These are phyloP conservation scores for Drosophila melanosoma DNA, from an alignment of 2,888 invertebrate genomes.

Conservation along the genomic window DNA sequence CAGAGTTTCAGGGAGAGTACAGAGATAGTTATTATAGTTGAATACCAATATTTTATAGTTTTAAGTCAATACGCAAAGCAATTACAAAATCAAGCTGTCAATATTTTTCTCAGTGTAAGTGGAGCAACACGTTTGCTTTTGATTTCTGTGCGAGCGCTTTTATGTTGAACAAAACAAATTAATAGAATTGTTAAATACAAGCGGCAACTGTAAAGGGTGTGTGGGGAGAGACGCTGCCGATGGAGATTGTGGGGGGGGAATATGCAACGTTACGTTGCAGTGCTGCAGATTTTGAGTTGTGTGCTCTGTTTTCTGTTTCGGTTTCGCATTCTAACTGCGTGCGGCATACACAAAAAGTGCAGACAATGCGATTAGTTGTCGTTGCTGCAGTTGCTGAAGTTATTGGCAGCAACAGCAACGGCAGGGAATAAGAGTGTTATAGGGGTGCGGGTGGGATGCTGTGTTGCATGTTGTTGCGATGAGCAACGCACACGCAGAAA, in stretches of 20 bases:
- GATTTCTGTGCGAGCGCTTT: slow-evolving; percentile 54
- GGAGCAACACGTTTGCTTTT: slow-evolving; percentile 40
- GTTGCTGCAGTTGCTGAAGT: slow-evolving; percentile 71
- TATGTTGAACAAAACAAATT: slow-evolving; percentile 77
- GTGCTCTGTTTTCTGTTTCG: slow-evolving; percentile 37
- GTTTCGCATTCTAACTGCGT: slow-evolving; percentile 75
- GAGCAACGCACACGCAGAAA: slow-evolving; percentile 75
- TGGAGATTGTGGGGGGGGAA: not conserved
- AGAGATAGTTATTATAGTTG: too few species aligned
- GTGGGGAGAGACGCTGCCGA: not conserved
- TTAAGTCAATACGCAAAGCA: not conserved
- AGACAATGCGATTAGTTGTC: slow-evolving; percentile 80
- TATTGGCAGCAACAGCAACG: slow-evolving; percentile 52
- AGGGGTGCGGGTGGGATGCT: slow-evolving; percentile 1
- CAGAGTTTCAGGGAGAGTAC: too few species aligned
- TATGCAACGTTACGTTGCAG: slow-evolving; percentile 26
- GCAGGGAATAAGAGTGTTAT: not conserved
- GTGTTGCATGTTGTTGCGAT: slow-evolving; percentile 26
- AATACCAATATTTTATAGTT: not conserved
- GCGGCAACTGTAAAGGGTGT: slow-evolving; percentile 55
- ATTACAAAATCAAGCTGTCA: fast-evolving
- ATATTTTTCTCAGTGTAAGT: slow-evolving; percentile 18
- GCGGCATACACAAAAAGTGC: slow-evolving; percentile 80
- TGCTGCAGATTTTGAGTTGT: slow-evolving; percentile 44
- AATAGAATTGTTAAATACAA: slow-evolving; percentile 80